Base-by-base conservation (phyloP, 2,888 invertebrate species). In the Drosophila suboccidentalis region DNA sequence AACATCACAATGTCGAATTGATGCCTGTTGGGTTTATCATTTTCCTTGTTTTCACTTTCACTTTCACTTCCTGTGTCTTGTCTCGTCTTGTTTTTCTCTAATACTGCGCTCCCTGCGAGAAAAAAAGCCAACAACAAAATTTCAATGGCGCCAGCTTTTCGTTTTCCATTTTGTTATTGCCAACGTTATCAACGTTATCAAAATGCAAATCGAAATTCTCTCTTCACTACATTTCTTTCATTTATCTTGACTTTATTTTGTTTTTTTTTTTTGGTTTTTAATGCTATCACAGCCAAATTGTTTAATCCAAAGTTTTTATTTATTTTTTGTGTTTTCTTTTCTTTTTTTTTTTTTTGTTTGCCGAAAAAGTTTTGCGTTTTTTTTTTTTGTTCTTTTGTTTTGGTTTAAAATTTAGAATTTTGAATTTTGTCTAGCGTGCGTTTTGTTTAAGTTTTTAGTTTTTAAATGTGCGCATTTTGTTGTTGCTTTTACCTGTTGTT, bases 281-380 rank as follows among this genome's bases (percentile, higher is more conserved):
- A 90, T 91, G 90, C 91, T 92, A 92, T 92, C 92, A 92, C 92
- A 92, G 92, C 92, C 92, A 92, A 92, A 92, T 92, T 92, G 86
- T 91, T 91, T 89, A 90, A 91, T 90, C 90, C 91, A 91, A 92
- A 90, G 89, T 87, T 89, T 87, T 90, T 80, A 64, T 60, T 55
- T 64, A 55, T 59, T 41, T 49, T 55, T 63, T 39, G 47, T 19
- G 55, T 43, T 60, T 60, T 46, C 51, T 64, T 39, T 55, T 74
- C 19, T 32, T 50, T 71, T 75, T 38, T 54, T 58, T 46, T 71
- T 50, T 57, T 80, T 68, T 61, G 62, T 66, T 75, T 74, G 62
- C 67, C 73, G 69, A 73, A 74, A 90, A 91, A 87, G 54, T 60
- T 66, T 78, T 67, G 26, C 65, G 19, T 22, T 78, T 60, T 51